Evolutionary conservation across 30 jellyfish, hydroid and myxozoan genomes (phyloP), one percentile per base, ranked within the genome.

Genomic region (Cassiopea xamachana): DNA sequence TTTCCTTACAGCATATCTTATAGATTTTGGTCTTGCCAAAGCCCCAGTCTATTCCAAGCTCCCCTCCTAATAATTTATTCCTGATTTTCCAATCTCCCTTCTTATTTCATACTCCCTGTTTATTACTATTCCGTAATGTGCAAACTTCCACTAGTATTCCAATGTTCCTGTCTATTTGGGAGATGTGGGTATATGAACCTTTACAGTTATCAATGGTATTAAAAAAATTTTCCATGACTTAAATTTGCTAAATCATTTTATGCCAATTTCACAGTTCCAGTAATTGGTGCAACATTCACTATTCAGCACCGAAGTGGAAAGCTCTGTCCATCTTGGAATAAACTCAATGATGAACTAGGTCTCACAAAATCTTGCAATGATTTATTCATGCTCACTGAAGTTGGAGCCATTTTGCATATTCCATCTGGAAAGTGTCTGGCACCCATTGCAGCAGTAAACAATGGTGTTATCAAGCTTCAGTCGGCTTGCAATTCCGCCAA

Each of bases 321-420:
- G 39, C 83, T 82, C 48, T 82, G 90, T 27, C 43, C 68, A 43
- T 48, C 90, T 12, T 74, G 81, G 69, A 69, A 82, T 59, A 12
- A 48, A 1, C 50, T 68, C 5, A 80, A 69, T 82, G 81, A 82
- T 76, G 43, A 67, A 12, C 7, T 82, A 74, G 13, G 39, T 46
- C 82, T 82, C 1, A 44, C 82, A 69, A 16, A 16, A 48, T 67
- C 82, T 67, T 82, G 90, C 90, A 68, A 82, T 73, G 90, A 82
- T 1, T n/a, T 17, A 9, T 82, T 82, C 46, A 43, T n/a, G 13
- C 45, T 67, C 50, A 82, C 81, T 14, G 48, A 69, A 48, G 58
- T n/a, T 46, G 90, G 90, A 49, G 64, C 90, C 1, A 69, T 82
- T 1, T 69, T 62, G 13, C 90, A 82, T 46, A 60, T 48, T 13